Evolutionary conservation across 2,888 invertebrate genomes (phyloP).

Genomic region (Orthosia cruda): DNA sequence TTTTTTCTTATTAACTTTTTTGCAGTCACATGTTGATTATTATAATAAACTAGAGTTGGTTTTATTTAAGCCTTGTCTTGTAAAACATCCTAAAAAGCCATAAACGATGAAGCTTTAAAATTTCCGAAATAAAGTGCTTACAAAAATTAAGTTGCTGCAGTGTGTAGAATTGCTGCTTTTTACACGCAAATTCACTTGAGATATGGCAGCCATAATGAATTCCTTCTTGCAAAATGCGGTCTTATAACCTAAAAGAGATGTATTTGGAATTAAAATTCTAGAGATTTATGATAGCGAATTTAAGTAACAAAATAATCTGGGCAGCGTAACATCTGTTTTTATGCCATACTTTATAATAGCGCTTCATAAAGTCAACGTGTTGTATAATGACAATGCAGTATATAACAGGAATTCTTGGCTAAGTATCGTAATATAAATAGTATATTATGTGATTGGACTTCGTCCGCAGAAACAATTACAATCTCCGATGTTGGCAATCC

Average conservation of each 20-base stretch:
- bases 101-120: constrained; percentile 7
- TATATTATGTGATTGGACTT: too few species aligned
- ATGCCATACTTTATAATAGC: constrained; percentile 38
- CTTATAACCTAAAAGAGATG: constrained; percentile 52
- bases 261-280: constrained; percentile 47
- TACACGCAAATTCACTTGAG: constrained; percentile 47
- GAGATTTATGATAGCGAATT: constrained; percentile 66
- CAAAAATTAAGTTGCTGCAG: constrained; percentile 1
- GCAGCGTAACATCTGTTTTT: constrained; percentile 50
- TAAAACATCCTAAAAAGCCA: neutral
- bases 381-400: constrained; percentile 1
- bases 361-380: neutral
- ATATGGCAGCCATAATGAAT: constrained; percentile 60
- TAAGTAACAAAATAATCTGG: constrained; percentile 64
- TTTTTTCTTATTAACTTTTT: too few species aligned
- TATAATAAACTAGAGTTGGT: too few species aligned
- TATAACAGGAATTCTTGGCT: neutral
- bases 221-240: constrained; percentile 45
- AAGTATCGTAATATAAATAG: too few species aligned
- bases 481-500: too few species aligned
- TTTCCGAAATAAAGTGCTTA: constrained; percentile 13
- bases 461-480: too few species aligned
- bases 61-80: too few species aligned
- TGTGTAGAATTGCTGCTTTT: constrained; percentile 33
- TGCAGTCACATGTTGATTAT: too few species aligned